phyloP scores from a whole-genome alignment of 2,888 invertebrate species.

The Lapara coniferarum region DNA sequence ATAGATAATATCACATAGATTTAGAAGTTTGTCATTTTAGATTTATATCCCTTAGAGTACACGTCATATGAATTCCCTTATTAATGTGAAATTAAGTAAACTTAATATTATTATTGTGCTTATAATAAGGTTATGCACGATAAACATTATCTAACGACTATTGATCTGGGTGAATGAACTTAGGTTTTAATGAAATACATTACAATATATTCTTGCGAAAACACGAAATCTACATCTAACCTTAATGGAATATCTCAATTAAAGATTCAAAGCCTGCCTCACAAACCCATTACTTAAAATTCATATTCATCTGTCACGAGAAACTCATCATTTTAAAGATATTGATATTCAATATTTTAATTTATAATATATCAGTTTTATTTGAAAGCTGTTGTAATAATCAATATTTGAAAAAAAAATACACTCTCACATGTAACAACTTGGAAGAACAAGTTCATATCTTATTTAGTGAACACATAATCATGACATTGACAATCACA shows the following conservation, averaged over 20 bases:
- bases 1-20: constrained; percentile 42
- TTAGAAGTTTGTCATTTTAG: constrained; percentile 33
- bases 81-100: constrained; percentile 3
- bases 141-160: constrained; percentile 8
- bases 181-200: constrained; percentile 9
- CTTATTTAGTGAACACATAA: not conserved
- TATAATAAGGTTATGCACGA: not conserved
- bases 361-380: not conserved
- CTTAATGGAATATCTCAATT: constrained; percentile 18
- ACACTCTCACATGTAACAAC: not conserved
- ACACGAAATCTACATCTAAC: constrained; percentile 7
- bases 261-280: not conserved
- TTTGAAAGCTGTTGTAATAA: not conserved
- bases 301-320: not conserved
- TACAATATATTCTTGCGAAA: not conserved
- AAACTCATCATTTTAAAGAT: not conserved
- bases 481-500: not conserved
- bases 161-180: not conserved
- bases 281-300: constrained; percentile 6
- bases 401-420: not conserved
- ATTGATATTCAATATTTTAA: not conserved
- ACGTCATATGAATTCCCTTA: not conserved
- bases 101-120: not conserved
- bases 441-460: not conserved
- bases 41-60: constrained; percentile 18